These are phyloP conservation scores for Hydropsyche tenuis DNA, from an alignment of 1,140 invertebrate genomes.

Conservation along the genomic window DNA sequence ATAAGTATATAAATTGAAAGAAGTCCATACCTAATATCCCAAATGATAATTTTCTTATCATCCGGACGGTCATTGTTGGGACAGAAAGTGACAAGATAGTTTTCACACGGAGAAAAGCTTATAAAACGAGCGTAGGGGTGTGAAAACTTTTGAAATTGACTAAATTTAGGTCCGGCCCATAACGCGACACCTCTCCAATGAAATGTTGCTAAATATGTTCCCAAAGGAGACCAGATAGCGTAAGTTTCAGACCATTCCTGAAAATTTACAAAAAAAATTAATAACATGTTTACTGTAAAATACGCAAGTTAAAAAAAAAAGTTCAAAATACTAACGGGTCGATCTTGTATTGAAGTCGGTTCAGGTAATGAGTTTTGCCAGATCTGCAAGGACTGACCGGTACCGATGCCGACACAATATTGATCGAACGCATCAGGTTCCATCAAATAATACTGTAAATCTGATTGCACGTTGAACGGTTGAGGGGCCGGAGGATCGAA, in stretches of 20 bases:
- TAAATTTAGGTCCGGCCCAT: conserved; percentile 95
- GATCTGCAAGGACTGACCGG: conserved; percentile 82
- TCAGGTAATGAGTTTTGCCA: conserved; percentile 92
- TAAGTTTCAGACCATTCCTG: conserved; percentile 95
- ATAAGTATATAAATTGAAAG: too few species aligned
- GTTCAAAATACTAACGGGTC: conserved; percentile 68
- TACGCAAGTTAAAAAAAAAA: neutral
- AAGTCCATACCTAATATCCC: conserved; percentile 83
- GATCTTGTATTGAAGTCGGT: conserved; percentile 80
- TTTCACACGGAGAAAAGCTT: conserved; percentile 97
- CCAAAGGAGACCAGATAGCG: conserved; percentile 95
- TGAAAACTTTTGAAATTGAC: conserved; percentile 88
- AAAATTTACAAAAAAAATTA: conserved; percentile 45
- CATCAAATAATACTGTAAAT: conserved; percentile 89
- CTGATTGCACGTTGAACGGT: conserved; percentile 86
- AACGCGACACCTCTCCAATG: conserved; percentile 94
- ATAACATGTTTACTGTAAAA: neutral
- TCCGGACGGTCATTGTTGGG: conserved; percentile 73
- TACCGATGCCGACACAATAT: conserved; percentile 87
- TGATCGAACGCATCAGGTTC: conserved; percentile 96
- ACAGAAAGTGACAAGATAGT: conserved; percentile 93
- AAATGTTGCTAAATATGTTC: conserved; percentile 95
- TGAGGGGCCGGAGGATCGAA: conserved; percentile 90
- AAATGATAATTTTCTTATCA: conserved; percentile 83
- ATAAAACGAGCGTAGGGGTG: conserved; percentile 93